These are phyloP conservation scores for Neodiprion lecontei DNA, from an alignment of 1,140 invertebrate species.

Conservation along the genomic window DNA sequence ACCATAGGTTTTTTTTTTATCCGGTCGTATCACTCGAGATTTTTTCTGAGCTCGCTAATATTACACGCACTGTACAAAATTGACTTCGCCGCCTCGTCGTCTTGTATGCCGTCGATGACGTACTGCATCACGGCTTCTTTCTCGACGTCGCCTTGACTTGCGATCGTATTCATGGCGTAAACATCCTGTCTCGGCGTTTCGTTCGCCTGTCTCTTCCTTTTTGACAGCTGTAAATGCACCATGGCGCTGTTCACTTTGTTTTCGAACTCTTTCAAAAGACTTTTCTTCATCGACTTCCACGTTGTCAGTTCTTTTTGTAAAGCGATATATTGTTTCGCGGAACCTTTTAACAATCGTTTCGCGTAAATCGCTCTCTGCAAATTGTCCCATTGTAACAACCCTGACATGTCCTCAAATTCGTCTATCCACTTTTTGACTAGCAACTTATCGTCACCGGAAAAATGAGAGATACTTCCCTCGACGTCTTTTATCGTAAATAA, in stretches of 20 bases:
- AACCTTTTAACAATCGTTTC: conserved; percentile 28
- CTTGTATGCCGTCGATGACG: conserved; percentile 49
- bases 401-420: conserved; percentile 33
- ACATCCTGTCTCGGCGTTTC: conserved; percentile 32
- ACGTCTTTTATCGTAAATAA: conserved; percentile 32
- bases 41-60: conserved; percentile 40
- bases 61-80: conserved; percentile 43
- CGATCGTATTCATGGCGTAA: conserved; percentile 38
- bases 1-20: conserved; percentile 27
- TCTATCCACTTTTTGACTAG: conserved; percentile 32
- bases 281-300: conserved; percentile 29
- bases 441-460: conserved; percentile 31
- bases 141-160: conserved; percentile 39
- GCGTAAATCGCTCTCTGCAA: conserved; percentile 32
- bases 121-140: conserved; percentile 42
- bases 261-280: conserved; percentile 33
- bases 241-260: conserved; percentile 31
- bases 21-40: conserved; percentile 34
- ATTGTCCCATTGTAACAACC: conserved; percentile 31
- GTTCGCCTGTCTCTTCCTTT: conserved; percentile 31
- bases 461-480: conserved; percentile 31
- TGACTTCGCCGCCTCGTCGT: conserved; percentile 39
- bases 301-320: conserved; percentile 26
- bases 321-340: conserved; percentile 29
- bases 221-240: conserved; percentile 28